Conservation (phyloP, 2,888 invertebrate genomes). For the Cantharis nigra region DNA sequence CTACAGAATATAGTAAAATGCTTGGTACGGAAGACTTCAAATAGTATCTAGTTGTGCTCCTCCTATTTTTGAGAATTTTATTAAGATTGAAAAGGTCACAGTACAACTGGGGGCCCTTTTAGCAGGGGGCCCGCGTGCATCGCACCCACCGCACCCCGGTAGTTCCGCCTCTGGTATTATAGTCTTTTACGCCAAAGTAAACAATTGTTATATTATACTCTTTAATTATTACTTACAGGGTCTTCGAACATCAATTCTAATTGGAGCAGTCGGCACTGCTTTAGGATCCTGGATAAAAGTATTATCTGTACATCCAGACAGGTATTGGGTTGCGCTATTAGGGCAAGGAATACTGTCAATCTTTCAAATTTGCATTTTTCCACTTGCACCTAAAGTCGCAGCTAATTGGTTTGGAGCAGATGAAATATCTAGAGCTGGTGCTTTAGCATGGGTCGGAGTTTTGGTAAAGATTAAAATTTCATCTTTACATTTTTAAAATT, state of each 20-base stretch:
- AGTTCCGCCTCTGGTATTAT: too few relatives aligned
- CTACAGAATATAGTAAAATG: too few relatives aligned
- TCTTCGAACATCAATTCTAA: constrained; percentile 75
- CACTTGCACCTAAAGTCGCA: constrained; percentile 87
- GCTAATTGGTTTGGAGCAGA: constrained; percentile 97
- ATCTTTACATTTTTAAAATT: too few relatives aligned
- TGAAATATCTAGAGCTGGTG: constrained; percentile 95
- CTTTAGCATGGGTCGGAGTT: constrained; percentile 94
- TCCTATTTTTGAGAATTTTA: too few relatives aligned
- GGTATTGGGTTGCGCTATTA: constrained; percentile 83
- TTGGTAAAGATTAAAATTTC: constrained; percentile 71
- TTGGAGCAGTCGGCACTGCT: constrained; percentile 83
- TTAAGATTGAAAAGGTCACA: too few relatives aligned
- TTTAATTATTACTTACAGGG: constrained; percentile 60
- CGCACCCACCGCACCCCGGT: too few relatives aligned
- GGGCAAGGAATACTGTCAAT: constrained; percentile 85
- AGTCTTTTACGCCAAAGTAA: neutral
- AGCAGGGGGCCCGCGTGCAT: too few relatives aligned
- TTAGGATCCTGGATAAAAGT: constrained; percentile 89
- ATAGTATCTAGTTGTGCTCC: too few relatives aligned
- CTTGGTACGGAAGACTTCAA: too few relatives aligned
- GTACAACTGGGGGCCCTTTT: too few relatives aligned
- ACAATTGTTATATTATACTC: too few relatives aligned
- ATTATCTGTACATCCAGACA: constrained; percentile 77
- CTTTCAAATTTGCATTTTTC: constrained; percentile 91